These are phyloP conservation scores for Drosophila bocki DNA, from an alignment of 1,140 invertebrate species.

Conservation along the genomic window DNA sequence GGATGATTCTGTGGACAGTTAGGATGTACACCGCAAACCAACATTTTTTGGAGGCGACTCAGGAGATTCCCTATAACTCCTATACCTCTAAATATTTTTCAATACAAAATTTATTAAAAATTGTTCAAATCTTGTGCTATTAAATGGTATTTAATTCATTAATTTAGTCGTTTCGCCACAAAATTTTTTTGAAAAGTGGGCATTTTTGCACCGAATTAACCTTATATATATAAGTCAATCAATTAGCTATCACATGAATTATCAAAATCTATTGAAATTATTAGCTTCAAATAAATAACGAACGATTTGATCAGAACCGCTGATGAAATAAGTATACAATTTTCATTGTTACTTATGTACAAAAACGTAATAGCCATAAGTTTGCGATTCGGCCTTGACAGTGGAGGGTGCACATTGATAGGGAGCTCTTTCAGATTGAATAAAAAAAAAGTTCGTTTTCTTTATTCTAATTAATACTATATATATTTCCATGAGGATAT, in stretches of 20 bases:
- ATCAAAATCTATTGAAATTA: background rate
- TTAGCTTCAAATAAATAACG: background rate
- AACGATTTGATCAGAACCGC: background rate
- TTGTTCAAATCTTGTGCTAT: too few relatives aligned
- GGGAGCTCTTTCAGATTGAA: background rate
- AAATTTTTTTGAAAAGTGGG: too few relatives aligned
- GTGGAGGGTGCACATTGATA: background rate
- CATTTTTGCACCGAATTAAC: too few relatives aligned
- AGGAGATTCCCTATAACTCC: too few relatives aligned
- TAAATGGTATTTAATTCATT: too few relatives aligned
- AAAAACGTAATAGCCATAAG: background rate
- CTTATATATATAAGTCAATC: background rate
- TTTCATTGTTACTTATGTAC: background rate
- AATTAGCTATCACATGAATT: background rate
- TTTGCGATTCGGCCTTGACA: background rate
- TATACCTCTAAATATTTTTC: too few relatives aligned
- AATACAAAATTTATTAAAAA: too few relatives aligned
- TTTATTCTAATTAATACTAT: background rate
- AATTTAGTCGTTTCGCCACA: too few relatives aligned
- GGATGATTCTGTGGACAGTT: too few relatives aligned
- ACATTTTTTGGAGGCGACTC: too few relatives aligned
- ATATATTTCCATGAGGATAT: background rate
- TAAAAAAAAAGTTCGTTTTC: background rate
- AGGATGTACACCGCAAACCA: too few relatives aligned
- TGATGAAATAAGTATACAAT: slow-evolving; percentile 8